Base-by-base conservation (phyloP, 2,113 vertebrate species). In the Lycocorax pyrrhopterus region DNA sequence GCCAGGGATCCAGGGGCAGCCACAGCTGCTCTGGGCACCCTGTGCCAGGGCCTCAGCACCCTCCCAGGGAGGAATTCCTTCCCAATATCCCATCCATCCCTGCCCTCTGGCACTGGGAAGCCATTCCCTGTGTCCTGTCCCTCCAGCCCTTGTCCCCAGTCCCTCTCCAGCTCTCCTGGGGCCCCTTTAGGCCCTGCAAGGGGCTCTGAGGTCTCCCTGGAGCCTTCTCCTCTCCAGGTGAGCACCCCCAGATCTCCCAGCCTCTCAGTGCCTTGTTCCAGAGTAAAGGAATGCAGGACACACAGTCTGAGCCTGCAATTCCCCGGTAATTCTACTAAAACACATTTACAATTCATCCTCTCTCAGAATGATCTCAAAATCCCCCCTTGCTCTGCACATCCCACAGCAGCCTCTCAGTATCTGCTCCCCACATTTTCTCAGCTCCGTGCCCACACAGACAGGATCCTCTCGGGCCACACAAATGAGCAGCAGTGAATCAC, bases 141-240 rank as follows among this genome's bases (percentile, higher is more conserved):
- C 44, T 73, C 77, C 59, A 23, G 1, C 0, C 58, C 44, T 35
- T 74, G 69, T 82, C 46, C 68, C 22, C 23, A 46, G 53, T 21
- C 60, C 53, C 53, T 75, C 46, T 4, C 0, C 77, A 81, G 69
- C 39, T 74, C 60, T 75, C 29, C 52, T 89, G 33, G 19, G 68
- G 44, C 39, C n/a, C 29, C 46, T 68, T 10, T 0, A 30, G 44
- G 44, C 15, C 2, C 52, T 37, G 27, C 0, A 1, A 44, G 18
- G 6, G 15, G 35, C 60, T 82, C 60, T 74, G 7, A 81, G 46
- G 1, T 67, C 16, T 82, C 33, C 23, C 44, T 43, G 35, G 14
- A 46, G 1, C 67, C 16, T 52, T 12, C 37, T 13, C 44, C 7
- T 46, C 33, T n/a, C 29, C 69, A 39, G 51, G 10, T 9, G 68